phyloP scores from a whole-genome alignment of 1,140 invertebrate genomes.

The Hyposmocoma kahamanoa region DNA sequence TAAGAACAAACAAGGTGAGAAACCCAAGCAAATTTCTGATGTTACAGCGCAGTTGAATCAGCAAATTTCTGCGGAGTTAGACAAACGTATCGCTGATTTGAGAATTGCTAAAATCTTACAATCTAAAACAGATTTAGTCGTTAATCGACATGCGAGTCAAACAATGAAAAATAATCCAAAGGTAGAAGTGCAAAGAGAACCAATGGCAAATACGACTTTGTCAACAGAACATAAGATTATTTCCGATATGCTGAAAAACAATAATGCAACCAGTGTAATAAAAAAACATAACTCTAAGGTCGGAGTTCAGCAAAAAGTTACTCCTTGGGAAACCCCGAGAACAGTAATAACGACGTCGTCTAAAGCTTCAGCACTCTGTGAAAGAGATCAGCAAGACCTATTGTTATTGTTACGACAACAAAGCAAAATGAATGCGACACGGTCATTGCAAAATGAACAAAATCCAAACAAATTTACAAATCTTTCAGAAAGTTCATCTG shows the following conservation, averaged over 20 bases:
- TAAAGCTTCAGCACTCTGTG: conserved; percentile 21
- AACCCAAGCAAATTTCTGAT: conserved; percentile 13
- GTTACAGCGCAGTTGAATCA: conserved; percentile 8
- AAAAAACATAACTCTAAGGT: no score
- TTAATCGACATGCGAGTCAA: conserved; percentile 16
- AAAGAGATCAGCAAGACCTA: conserved; percentile 44
- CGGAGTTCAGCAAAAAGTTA: no score
- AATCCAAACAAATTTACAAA: no score
- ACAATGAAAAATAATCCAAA: no score
- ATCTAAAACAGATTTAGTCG: conserved; percentile 4
- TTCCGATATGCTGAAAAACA: conserved; percentile 3
- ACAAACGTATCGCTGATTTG: conserved; percentile 10
- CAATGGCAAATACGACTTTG: not conserved
- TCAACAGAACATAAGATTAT: conserved; percentile 1
- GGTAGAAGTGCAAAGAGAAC: not conserved
- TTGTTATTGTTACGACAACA: conserved; percentile 37
- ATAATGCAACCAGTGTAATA: not conserved
- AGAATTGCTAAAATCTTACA: conserved; percentile 14
- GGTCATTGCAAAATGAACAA: no score
- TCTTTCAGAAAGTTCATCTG: no score
- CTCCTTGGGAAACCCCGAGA: not conserved
- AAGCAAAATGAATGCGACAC: no score
- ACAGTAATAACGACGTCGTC: conserved; percentile 3
- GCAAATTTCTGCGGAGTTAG: conserved; percentile 5
- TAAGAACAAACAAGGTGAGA: conserved; percentile 50